phyloP scores from a whole-genome alignment of 1,140 invertebrate species.

The Geopemphigus sp. region DNA sequence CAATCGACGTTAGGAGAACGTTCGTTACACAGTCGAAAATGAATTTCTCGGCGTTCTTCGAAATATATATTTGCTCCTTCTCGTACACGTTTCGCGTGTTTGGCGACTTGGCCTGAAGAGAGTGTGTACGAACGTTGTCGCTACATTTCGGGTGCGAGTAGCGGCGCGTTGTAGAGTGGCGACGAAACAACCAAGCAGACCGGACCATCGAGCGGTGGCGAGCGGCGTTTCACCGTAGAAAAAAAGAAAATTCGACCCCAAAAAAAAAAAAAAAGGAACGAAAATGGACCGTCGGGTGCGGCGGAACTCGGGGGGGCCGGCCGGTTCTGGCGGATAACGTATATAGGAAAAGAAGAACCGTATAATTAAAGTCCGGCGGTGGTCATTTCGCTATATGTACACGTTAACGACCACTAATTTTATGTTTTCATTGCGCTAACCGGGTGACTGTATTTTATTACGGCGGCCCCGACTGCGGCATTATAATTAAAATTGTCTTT shows the following conservation, averaged over 20 bases:
- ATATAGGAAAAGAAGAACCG: constrained; percentile 8
- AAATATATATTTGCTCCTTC: no score
- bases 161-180: no score
- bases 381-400: background rate
- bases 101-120: no score
- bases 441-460: constrained; percentile 36
- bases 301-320: no score
- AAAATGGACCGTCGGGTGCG: no score
- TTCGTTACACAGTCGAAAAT: background rate
- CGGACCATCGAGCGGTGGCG: no score
- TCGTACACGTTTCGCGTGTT: no score
- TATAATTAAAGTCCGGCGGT: constrained; percentile 27
- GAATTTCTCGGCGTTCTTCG: background rate
- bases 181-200: no score
- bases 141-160: no score
- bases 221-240: background rate
- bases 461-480: background rate
- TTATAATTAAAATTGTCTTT: constrained; percentile 48
- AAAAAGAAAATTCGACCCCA: background rate
- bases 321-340: background rate
- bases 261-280: background rate
- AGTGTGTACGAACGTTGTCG: no score
- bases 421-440: constrained; percentile 44
- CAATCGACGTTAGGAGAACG: background rate
- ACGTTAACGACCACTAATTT: constrained; percentile 47